These are phyloP conservation scores for Tenthredo notha DNA, from an alignment of 2,888 invertebrate genomes.

Conservation along the genomic window DNA sequence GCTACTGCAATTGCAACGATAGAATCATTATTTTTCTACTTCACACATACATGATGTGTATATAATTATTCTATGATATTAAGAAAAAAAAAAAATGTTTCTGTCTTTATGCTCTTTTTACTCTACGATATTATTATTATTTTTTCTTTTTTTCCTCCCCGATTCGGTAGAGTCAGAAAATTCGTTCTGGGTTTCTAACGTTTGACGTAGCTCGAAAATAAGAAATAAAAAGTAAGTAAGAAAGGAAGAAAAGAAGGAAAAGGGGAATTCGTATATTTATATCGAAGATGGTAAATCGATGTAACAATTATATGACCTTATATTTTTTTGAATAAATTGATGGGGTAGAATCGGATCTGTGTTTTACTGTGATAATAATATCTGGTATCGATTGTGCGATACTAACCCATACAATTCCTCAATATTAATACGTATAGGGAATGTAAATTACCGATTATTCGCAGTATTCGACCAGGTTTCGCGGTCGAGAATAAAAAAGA, in stretches of 20 bases:
- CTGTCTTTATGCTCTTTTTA: not conserved
- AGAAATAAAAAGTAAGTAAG: not conserved
- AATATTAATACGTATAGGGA: too few species aligned
- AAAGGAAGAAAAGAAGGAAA: not conserved
- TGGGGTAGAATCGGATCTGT: not conserved
- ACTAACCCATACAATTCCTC: too few species aligned
- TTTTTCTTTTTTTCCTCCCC: too few species aligned
- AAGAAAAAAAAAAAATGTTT: too few species aligned
- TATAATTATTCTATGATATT: too few species aligned
- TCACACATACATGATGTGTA: not conserved
- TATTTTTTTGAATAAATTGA: not conserved
- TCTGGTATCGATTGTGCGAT: too few species aligned
- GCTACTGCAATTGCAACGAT: slow-evolving; percentile 23
- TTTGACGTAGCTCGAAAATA: not conserved
- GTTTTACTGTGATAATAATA: too few species aligned
- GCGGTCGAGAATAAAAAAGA: not conserved
- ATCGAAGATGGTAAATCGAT: too few species aligned
- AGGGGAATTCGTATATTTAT: not conserved
- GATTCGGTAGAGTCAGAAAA: not conserved
- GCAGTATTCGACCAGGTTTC: too few species aligned
- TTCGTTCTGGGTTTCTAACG: not conserved
- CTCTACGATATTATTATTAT: too few species aligned
- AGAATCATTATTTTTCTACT: slow-evolving; percentile 24
- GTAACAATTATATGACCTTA: not conserved
- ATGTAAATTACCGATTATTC: too few species aligned